phyloP scores from a whole-genome alignment of 2,797 vertebrate genomes.

The Schizothorax lantsangensis region DNA sequence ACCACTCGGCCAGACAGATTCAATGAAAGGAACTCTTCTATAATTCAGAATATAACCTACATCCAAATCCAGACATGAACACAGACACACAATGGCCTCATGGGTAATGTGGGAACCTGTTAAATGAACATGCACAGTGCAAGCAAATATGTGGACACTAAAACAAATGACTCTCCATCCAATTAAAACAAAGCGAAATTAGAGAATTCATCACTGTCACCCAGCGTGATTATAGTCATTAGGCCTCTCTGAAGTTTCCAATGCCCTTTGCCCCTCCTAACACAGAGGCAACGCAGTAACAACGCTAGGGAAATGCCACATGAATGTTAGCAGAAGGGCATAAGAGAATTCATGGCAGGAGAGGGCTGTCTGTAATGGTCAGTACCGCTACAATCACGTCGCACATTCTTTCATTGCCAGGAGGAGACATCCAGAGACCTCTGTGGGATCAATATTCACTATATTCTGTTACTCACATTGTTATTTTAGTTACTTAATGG shows the following conservation, averaged over 20 bases:
- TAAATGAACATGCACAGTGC: constrained; percentile 7
- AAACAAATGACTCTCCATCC: constrained; percentile 78
- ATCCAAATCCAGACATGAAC: background rate
- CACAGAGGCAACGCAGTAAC: constrained; percentile 41
- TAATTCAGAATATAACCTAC: background rate
- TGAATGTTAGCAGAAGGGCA: constrained; percentile 15
- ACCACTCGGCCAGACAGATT: background rate
- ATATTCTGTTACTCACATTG: background rate
- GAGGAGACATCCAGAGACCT: background rate
- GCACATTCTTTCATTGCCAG: background rate
- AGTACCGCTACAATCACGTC: background rate
- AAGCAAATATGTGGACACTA: constrained; percentile 52
- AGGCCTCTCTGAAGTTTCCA: constrained; percentile 69
- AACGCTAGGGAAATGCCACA: constrained; percentile 8
- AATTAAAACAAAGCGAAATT: constrained; percentile 86
- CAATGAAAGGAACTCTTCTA: background rate
- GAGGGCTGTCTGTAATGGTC: background rate
- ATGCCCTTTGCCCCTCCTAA: constrained; percentile 55
- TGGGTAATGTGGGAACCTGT: constrained; percentile 35
- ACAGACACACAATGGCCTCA: background rate
- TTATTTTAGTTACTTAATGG: background rate
- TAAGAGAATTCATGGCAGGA: background rate
- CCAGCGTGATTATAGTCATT: constrained; percentile 80
- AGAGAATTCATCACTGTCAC: constrained; percentile 86
- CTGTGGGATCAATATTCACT: background rate